Percentiles rank a stretch among this genome's conserved stretches.
Conservation (phyloP, 2,113 vertebrate species). For the Nannospalax galili region DNA sequence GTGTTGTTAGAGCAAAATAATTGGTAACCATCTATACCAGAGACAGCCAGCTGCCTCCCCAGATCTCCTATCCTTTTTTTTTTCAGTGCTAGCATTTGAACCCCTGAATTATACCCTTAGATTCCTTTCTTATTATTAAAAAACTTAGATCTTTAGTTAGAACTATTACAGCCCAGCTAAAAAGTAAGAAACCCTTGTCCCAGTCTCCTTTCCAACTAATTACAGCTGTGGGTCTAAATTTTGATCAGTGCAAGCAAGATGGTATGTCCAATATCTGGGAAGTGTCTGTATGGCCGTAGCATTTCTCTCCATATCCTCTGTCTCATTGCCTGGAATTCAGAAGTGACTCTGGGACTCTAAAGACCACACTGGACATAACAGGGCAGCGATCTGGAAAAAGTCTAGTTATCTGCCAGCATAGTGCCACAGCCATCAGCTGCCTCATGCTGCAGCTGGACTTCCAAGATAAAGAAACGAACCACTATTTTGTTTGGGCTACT, state of each 20-base stretch:
- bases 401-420: neutral
- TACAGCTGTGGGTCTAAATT: neutral
- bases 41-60: neutral
- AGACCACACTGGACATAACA: neutral
- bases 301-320: neutral
- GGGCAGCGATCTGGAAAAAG: neutral
- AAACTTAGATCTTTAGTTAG: neutral
- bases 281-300: neutral
- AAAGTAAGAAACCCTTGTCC: neutral
- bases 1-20: neutral
- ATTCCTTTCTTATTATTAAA: slow-evolving; percentile 1
- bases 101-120: neutral
- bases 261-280: neutral
- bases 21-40: neutral
- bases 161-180: neutral
- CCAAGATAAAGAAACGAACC: neutral
- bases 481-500: neutral
- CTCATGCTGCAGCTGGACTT: neutral
- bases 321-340: neutral
- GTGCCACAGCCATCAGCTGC: neutral
- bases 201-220: neutral
- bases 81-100: neutral
- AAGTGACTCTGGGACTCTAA: neutral
- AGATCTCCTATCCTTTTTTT: neutral
- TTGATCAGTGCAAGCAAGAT: neutral